These are phyloP conservation scores for Halocynthia roretzi DNA, from an alignment of 23 tunicate species.

Conservation along the genomic window DNA sequence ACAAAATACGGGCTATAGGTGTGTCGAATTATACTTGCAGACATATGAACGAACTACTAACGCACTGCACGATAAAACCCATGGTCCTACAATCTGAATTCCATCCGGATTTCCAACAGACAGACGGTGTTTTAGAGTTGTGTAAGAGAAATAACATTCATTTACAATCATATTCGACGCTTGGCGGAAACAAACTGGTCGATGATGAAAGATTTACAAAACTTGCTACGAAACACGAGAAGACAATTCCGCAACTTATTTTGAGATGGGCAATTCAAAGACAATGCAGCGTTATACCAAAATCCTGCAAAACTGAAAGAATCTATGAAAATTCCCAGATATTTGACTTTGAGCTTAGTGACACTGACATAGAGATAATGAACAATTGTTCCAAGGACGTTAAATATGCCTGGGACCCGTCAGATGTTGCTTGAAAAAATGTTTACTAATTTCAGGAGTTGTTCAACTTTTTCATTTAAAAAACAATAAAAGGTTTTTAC, in stretches of 20 bases:
- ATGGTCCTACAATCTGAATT: slow-evolving; percentile 75
- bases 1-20: slow-evolving; percentile 46
- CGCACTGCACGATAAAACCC: slow-evolving; percentile 34
- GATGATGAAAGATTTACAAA: slow-evolving; percentile 24
- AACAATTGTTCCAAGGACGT: slow-evolving; percentile 7
- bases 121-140: slow-evolving; percentile 22
- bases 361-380: slow-evolving; percentile 36
- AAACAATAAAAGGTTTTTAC: no score
- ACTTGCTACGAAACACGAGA: slow-evolving; percentile 33
- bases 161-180: slow-evolving; percentile 73
- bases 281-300: slow-evolving; percentile 68
- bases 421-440: slow-evolving; percentile 19
- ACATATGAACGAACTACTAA: slow-evolving; percentile 43
- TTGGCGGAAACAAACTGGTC: slow-evolving; percentile 40
- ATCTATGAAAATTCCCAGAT: slow-evolving; percentile 52
- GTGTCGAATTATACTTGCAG: slow-evolving; percentile 55
- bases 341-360: slow-evolving; percentile 33
- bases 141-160: slow-evolving; percentile 44
- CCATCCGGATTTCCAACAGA: slow-evolving; percentile 58
- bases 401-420: slow-evolving; percentile 73
- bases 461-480: no score
- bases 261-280: slow-evolving; percentile 64
- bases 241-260: slow-evolving; percentile 50
- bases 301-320: slow-evolving; percentile 33
- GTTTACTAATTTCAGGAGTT: background rate